Evolutionary conservation across 92 coral and sea anemone species (phyloP).

Genomic region (Epizoanthus scotinus): DNA sequence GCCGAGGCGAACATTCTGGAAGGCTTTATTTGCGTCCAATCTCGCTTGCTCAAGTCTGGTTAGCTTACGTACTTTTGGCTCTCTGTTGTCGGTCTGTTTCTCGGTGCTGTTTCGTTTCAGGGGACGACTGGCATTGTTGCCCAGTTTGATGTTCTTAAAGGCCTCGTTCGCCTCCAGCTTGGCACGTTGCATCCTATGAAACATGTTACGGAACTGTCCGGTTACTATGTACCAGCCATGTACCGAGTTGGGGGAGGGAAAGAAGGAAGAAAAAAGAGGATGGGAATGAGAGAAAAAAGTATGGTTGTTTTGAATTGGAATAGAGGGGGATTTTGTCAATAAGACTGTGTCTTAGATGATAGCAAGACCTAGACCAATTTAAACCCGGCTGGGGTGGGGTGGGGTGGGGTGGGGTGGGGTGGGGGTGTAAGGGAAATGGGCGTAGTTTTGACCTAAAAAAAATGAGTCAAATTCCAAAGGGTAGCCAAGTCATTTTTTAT

Average conservation of each 20-base stretch:
- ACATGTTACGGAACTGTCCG: neutral
- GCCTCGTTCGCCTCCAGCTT: slow-evolving; percentile 71
- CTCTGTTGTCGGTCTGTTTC: slow-evolving; percentile 3
- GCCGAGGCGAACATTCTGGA: slow-evolving; percentile 58
- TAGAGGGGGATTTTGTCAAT: too few relatives aligned
- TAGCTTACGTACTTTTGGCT: slow-evolving; percentile 21
- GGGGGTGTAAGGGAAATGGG: too few relatives aligned
- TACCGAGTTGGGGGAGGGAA: neutral
- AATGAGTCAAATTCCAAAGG: too few relatives aligned
- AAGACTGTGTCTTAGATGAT: too few relatives aligned
- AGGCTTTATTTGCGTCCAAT: slow-evolving; percentile 59
- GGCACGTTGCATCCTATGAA: slow-evolving; percentile 70
- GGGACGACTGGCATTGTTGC: slow-evolving; percentile 44
- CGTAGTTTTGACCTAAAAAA: too few relatives aligned
- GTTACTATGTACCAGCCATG: neutral
- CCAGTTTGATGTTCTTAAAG: slow-evolving; percentile 59
- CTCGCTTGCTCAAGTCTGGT: slow-evolving; percentile 70
- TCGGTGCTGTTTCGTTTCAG: slow-evolving; percentile 35
- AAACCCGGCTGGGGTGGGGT: too few relatives aligned
- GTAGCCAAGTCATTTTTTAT: too few relatives aligned
- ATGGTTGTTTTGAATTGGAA: too few relatives aligned
- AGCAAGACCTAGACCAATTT: too few relatives aligned
- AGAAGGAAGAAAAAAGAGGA: too few relatives aligned
- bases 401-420: too few relatives aligned
- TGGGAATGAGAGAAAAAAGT: too few relatives aligned